phyloP scores from a whole-genome alignment of 2,797 vertebrate species.

The Heterohyrax brucei region DNA sequence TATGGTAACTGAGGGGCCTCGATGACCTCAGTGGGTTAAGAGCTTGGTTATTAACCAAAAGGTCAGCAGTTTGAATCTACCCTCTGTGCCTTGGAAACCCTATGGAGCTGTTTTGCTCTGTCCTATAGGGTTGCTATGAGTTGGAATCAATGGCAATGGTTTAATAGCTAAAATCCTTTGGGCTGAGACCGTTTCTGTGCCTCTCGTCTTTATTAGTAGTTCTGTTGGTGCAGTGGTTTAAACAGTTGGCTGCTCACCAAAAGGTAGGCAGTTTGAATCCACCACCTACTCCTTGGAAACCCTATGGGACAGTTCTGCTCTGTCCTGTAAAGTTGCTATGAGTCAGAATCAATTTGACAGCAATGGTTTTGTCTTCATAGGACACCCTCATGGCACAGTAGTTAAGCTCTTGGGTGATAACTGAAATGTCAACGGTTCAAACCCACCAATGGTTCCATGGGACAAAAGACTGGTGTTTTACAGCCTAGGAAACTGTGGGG shows the following conservation, averaged over 20 bases:
- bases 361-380: neutral
- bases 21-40: no score
- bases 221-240: neutral
- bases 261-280: neutral
- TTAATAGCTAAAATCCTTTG: neutral
- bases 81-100: no score
- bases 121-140: no score
- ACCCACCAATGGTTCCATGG: neutral
- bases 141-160: no score
- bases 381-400: neutral
- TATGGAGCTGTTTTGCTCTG: no score
- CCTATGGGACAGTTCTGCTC: no score
- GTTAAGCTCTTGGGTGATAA: neutral
- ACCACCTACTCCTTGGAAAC: neutral
- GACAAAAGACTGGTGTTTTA: neutral
- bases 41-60: no score
- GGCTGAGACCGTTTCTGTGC: neutral
- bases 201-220: neutral
- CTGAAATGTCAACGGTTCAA: neutral
- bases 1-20: neutral
- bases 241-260: neutral
- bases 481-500: neutral
- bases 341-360: no score
- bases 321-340: no score
- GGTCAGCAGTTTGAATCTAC: no score